Base-by-base conservation (phyloP, 2,888 invertebrate genomes). In the Oligia strigilis region DNA sequence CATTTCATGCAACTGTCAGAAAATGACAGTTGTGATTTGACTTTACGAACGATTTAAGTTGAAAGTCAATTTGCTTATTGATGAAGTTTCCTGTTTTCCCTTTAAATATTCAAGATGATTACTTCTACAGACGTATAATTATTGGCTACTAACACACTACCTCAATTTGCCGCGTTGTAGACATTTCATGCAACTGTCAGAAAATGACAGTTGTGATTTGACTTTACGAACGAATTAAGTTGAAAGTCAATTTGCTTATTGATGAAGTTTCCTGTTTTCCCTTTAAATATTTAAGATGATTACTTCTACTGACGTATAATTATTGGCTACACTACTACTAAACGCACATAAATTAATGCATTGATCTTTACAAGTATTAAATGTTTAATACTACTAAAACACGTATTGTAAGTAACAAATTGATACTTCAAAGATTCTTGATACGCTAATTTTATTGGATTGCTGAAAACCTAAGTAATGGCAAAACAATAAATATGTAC, bases 1-100 rank as follows among this genome's bases (percentile, higher is more conserved):
- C 4, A 29, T 69, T 75, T 69, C 9, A 69, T 55, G 62, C 36
- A 19, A 81, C 8, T 81, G 14, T 46, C 58, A 72, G 29, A 46
- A 14, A 80, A 49, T 17, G 9, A 19, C 23, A 40, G 46, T 36
- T 19, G 36, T 40, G 40, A n/a, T 40, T 71, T 55, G 23, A 71
- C 55, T 58, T 58, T 58, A 55, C 23, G 9, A 3, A 71, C 8
- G 17, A 13, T 66, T 80, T 14, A 58, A 78, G 29, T 76, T 65
- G 23, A 58, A 43, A 43, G 49, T 40, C 17, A 29, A 55, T 46
- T 64, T 64, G 19, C 5, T 46, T 55, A 46, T 36, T 6, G 8
- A 36, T 55, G 9, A 36, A 62, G 19, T 40, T 64, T 23, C 8
- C 19, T 29, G 0, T 49, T 46, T 46, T 49, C 5, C 55, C n/a